A percentile compares a stretch with the other conserved stretches of the same genome.
Conservation (phyloP, 2,113 vertebrate genomes). For the Psettodes erumei region DNA sequence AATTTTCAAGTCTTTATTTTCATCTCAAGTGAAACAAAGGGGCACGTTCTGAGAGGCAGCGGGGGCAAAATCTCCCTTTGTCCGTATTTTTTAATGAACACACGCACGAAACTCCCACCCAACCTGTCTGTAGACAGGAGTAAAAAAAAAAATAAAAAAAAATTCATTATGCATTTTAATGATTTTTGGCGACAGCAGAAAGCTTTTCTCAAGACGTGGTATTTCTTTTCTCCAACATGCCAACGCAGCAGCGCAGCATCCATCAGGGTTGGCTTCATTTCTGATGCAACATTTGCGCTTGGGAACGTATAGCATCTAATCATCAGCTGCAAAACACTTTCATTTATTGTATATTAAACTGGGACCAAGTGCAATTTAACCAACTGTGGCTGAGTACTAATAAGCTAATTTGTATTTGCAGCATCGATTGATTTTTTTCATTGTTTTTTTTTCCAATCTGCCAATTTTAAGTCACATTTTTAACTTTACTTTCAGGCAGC, state of each 20-base stretch:
- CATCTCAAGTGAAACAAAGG: slow-evolving; percentile 4
- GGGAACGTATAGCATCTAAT: slow-evolving; percentile 19
- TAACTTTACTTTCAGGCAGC: neutral
- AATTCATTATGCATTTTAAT: neutral
- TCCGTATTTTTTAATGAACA: too few relatives aligned
- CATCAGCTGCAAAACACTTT: slow-evolving; percentile 19
- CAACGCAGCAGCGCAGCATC: neutral
- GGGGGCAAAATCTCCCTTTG: slow-evolving; percentile 21
- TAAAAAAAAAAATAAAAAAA: too few relatives aligned
- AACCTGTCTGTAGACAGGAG: too few relatives aligned
- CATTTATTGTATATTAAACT: slow-evolving; percentile 38
- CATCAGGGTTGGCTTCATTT: neutral
- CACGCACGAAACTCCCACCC: neutral
- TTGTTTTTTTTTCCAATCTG: neutral
- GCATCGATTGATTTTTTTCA: too few relatives aligned
- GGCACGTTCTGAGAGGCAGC: slow-evolving; percentile 3
- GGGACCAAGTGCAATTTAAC: slow-evolving; percentile 25
- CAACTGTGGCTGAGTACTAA: slow-evolving; percentile 9
- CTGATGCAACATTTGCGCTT: neutral
- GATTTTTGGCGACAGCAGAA: neutral
- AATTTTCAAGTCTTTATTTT: neutral
- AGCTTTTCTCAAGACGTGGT: neutral
- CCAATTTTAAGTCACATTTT: neutral
- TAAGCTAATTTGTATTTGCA: slow-evolving; percentile 24
- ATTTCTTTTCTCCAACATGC: neutral